Conservation (phyloP, 2,888 invertebrate species). For the Heliothis peltigera region DNA sequence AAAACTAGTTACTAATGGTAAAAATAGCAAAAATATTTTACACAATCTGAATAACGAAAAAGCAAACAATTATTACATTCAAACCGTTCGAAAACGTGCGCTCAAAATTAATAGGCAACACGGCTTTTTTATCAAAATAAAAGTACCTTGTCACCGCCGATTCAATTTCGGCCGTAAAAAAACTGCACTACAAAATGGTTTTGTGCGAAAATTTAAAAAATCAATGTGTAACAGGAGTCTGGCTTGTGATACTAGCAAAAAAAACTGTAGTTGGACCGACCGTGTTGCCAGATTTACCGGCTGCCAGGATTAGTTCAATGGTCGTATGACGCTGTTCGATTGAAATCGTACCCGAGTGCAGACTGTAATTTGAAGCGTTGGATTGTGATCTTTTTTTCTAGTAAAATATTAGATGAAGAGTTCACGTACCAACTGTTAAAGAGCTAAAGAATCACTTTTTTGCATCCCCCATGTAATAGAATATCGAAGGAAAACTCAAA, state of each 20-base stretch:
- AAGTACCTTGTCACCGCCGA: constrained; percentile 53
- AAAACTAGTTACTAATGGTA: neutral
- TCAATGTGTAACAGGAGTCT: constrained; percentile 50
- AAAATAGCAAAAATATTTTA: neutral
- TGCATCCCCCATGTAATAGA: too few relatives aligned
- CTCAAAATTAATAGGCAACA: constrained; percentile 41
- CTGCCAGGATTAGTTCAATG: constrained; percentile 41
- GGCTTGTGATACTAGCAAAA: constrained; percentile 39
- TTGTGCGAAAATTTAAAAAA: constrained; percentile 59
- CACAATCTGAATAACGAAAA: constrained; percentile 22
- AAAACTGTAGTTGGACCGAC: constrained; percentile 37
- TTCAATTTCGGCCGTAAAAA: constrained; percentile 61
- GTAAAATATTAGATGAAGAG: too few relatives aligned
- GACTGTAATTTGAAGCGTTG: constrained; percentile 4
- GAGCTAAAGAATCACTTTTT: too few relatives aligned
- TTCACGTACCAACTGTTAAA: too few relatives aligned
- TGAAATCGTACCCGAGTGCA: constrained; percentile 17
- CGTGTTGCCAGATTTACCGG: constrained; percentile 53
- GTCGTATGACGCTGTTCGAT: constrained; percentile 27
- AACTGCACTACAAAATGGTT: constrained; percentile 57
- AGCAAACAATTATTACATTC: constrained; percentile 20
- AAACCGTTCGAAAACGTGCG: constrained; percentile 29
- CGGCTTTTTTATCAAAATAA: constrained; percentile 38
- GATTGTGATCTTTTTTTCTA: neutral
- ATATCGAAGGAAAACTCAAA: too few relatives aligned